Percentiles rank a stretch among this genome's conserved stretches.
These are phyloP conservation scores for Octomys mimax DNA, from an alignment of 2,797 vertebrate species.

Conservation along the genomic window DNA sequence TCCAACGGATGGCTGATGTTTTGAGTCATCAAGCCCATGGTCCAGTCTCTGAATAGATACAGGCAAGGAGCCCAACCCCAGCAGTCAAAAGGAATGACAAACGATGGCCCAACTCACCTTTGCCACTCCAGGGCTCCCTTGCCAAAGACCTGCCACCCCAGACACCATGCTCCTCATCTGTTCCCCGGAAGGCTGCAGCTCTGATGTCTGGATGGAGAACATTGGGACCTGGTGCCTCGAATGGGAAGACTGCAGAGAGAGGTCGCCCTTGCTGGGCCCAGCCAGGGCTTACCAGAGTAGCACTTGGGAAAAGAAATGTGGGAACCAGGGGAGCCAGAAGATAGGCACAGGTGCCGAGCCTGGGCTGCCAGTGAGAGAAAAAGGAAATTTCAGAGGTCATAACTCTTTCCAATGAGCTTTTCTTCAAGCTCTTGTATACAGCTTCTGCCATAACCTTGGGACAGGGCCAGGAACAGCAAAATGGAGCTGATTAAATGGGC, in stretches of 20 bases:
- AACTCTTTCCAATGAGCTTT: not conserved
- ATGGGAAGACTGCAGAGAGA: not conserved
- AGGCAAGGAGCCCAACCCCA: not conserved
- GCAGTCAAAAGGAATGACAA: not conserved
- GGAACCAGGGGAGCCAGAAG: not conserved
- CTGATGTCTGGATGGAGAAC: not conserved
- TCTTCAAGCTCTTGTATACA: not conserved
- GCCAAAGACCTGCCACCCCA: too few species aligned
- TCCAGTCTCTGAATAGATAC: not conserved
- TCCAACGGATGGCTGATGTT: not conserved
- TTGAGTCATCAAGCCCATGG: fast-evolving
- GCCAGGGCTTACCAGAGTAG: not conserved
- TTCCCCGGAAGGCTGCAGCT: not conserved
- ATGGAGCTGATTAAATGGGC: not conserved
- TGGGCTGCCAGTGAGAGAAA: not conserved
- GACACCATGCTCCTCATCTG: fast-evolving
- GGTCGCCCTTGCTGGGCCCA: not conserved
- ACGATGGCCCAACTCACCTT: not conserved
- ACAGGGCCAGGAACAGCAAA: not conserved
- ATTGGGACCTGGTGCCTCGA: not conserved
- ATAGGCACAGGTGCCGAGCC: too few species aligned
- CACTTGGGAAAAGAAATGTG: not conserved
- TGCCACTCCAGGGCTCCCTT: not conserved
- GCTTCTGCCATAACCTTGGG: not conserved
- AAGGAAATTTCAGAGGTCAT: not conserved